Base-by-base conservation (phyloP, 1,140 invertebrate genomes). In the Cydia splendana region DNA sequence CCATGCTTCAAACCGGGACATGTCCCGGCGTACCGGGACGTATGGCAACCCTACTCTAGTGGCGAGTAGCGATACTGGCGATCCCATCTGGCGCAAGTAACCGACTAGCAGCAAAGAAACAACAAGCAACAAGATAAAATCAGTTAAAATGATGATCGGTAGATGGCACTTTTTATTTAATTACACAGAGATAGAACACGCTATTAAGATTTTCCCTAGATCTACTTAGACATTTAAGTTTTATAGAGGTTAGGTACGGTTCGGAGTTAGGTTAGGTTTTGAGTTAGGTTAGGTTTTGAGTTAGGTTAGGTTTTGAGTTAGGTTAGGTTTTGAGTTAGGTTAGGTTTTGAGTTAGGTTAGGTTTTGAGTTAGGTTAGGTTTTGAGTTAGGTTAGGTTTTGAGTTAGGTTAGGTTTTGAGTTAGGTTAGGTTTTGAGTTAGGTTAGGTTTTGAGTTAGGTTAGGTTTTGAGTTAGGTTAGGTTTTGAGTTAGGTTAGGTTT, bases 221-320 rank as follows among this genome's bases (percentile, higher is more conserved):
- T 10, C 2, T 13, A 45, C 34, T 6, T 6, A 7, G 45, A 13
- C 10, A 13, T 48, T 3, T 12, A 12, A 13, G 0, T 7, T 2
- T 12, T 48, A 13, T 6, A 53, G 15, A 53, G 51, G 34, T 53
- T 53, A 53, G 51, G 51, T 53, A 3, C 15, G 15, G 51, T 53
- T 53, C 4, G 2, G 51, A 53, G 51, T 53, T 53, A 53, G 51
- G 51, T 53, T 53, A 53, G 51, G 51, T 53, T 53, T n/a, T 12
- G 51, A 53, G 51, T 53, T 53, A 53, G 51, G 51, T 53, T 53
- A n/a, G 51, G 51, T 53, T 53, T 53, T n/a, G 51, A 53, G 42
- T 53, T 53, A 53, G 51, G 51, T 53, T 53, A 53, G 51, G 51
- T 53, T 53, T n/a, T 12, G 51, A 53, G 51, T 53, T 53, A 53